Base-by-base conservation (phyloP, 1,140 invertebrate genomes). In the Psix sp. region DNA sequence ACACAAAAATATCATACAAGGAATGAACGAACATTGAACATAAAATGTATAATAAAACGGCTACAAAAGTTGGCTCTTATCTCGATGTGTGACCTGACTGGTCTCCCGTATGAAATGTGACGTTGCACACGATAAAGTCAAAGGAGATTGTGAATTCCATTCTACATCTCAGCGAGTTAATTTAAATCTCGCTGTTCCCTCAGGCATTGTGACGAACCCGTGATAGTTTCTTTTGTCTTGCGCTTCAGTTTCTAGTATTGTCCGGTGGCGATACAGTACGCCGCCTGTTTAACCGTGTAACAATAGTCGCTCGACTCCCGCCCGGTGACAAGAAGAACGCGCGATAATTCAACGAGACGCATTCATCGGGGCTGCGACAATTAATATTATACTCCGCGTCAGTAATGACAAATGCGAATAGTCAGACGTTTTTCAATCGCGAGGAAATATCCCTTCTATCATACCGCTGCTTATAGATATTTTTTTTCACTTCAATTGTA, bases 221-320 rank as follows among this genome's bases (percentile, higher is more conserved):
- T 57, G 68, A 73, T 73, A 73, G 59, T 73, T 76, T 73, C 74
- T 76, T 76, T 76, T 76, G 74, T 76, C 52, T 72, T 65, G 51
- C 26, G 39, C 52, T 62, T 68, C 68, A 72, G 63, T 72, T 67
- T 60, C 43, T 52, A 54, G 67, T 72, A 67, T 72, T 72, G 67
- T 72, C 67, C 74, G 51, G 56, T 67, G 16, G 52, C 40, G 36
- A 59, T 56, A 76, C 67, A 76, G 72, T 68, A 31, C 42, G 7
- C 36, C 56, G 51, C 48, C 62, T 72, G 60, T 72, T 76, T 63
- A 76, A 76, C 62, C 39, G 54, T 72, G 52, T 56, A 72, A 71
- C 60, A 66, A 70, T 56, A n/a, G 49, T 33, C 39, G 38, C 20
- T 45, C 60, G 59, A 42, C 52, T 65, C 51, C 24, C 18, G 14